Base-by-base conservation (phyloP, 2,113 vertebrate genomes). In the Nothocercus julius region DNA sequence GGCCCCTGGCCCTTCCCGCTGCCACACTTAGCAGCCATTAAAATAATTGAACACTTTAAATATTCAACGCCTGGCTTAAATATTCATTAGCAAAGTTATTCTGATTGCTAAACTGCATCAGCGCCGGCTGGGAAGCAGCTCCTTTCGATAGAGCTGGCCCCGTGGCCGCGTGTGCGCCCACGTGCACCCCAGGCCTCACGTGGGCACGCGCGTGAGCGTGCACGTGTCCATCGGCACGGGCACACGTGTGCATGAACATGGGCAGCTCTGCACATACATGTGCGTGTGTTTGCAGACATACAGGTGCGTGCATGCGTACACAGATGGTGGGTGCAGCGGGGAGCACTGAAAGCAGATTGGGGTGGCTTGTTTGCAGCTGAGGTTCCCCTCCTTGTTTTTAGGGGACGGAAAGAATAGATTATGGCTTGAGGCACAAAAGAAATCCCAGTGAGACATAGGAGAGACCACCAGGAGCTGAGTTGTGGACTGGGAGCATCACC, bases 21-120 rank as follows among this genome's bases (percentile, higher is more conserved):
- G 93, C 84, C 93, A 90, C 92, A 93, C 95, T 96, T 89, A 92
- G 72, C 96, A 95, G 91, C 94, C 95, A 97, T 96, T 95, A 96
- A 96, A 97, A 96, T 96, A 96, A 96, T 96, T 97, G 93, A 96
- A 93, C 68, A 91, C 83, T 96, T 96, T 95, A 96, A 96, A 97
- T 97, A 97, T 97, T 97, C 95, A 96, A 89, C 3, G 22, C 88
- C 92, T 45, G 2, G 85, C 95, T 97, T 95, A 97, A 97, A 97
- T 97, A 97, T 97, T 97, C 92, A 96, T 97, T 92, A 95, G 86
- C 44, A 28, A 89, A 90, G 92, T 96, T 93, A 80, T 96, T 93
- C 93, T 97, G 95, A 96, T 94, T 96, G 95, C 96, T 89, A 80
- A 93, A 76, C 87, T 64, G 91, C 91, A 93, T 93, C 91, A 93